Conservation (phyloP, 2,113 vertebrate species). For the Synchiropus splendidus region DNA sequence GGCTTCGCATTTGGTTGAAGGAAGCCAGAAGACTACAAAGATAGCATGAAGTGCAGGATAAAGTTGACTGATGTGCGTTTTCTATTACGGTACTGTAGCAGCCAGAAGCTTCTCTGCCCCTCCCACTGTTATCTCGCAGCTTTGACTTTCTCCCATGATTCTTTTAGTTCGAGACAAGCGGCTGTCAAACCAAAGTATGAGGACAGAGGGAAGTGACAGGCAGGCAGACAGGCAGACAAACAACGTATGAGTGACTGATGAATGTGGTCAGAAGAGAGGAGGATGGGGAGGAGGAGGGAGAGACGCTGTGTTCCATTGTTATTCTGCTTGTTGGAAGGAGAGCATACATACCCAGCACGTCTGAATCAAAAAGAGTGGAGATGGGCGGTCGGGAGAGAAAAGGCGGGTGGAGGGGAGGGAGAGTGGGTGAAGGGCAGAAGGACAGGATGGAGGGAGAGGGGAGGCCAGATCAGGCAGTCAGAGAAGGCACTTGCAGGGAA, state of each 20-base stretch:
- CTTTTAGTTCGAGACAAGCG: constrained; percentile 33
- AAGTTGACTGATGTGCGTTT: background rate
- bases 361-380: constrained; percentile 62
- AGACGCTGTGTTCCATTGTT: background rate
- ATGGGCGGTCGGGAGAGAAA: constrained; percentile 22
- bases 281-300: constrained; percentile 12
- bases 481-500: constrained; percentile 21
- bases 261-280: constrained; percentile 31
- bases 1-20: too few relatives aligned
- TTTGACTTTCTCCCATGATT: constrained; percentile 8
- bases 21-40: background rate
- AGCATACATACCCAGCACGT: constrained; percentile 83
- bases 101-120: constrained; percentile 17
- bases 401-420: constrained; percentile 16
- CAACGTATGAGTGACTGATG: constrained; percentile 43
- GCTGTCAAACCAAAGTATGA: constrained; percentile 49
- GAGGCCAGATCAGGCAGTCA: constrained; percentile 55
- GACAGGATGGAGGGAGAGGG: constrained; percentile 63
- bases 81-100: background rate
- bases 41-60: constrained; percentile 3
- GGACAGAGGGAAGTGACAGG: constrained; percentile 54
- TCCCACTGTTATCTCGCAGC: constrained; percentile 25
- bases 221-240: constrained; percentile 57
- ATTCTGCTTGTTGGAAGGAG: constrained; percentile 1
- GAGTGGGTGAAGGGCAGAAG: constrained; percentile 36